These are phyloP conservation scores for Ophioderma brevispina DNA, from an alignment of 35 echinoderm and acorn worm species.

Conservation along the genomic window DNA sequence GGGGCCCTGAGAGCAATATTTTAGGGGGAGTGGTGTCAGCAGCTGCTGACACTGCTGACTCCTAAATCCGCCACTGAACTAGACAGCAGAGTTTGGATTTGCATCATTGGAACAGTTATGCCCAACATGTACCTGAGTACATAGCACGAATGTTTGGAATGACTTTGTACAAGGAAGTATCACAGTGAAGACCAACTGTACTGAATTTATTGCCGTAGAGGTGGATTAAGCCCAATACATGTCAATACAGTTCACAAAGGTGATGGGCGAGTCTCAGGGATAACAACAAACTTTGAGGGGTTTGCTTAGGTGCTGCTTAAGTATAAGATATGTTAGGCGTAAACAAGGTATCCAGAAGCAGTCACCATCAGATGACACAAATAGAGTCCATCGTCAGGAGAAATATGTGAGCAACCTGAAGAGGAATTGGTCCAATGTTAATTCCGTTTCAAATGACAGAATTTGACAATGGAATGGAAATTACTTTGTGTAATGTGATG, in stretches of 20 bases:
- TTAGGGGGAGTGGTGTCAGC: too few relatives aligned
- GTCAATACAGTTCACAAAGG: not conserved
- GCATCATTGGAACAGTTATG: slow-evolving; percentile 7
- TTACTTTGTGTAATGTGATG: not conserved
- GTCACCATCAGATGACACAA: not conserved
- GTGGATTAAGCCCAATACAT: not conserved
- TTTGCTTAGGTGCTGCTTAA: not conserved
- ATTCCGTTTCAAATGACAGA: not conserved
- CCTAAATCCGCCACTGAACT: too few relatives aligned
- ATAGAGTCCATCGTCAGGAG: not conserved
- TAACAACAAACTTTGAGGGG: not conserved
- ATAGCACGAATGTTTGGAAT: not conserved
- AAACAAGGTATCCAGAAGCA: not conserved
- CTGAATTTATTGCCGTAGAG: not conserved
- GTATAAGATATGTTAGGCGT: not conserved
- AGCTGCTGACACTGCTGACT: too few relatives aligned
- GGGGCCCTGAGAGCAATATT: too few relatives aligned
- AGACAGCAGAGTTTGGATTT: too few relatives aligned
- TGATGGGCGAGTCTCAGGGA: not conserved
- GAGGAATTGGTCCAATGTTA: not conserved
- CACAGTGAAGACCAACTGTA: not conserved
- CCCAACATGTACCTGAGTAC: not conserved
- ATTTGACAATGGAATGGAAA: not conserved
- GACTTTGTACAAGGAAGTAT: not conserved
- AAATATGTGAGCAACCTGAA: not conserved